A percentile compares a stretch with the other conserved stretches of the same genome.
Evolutionary conservation across 2,797 vertebrate genomes (phyloP).

Genomic region (Anguilla marmorata): DNA sequence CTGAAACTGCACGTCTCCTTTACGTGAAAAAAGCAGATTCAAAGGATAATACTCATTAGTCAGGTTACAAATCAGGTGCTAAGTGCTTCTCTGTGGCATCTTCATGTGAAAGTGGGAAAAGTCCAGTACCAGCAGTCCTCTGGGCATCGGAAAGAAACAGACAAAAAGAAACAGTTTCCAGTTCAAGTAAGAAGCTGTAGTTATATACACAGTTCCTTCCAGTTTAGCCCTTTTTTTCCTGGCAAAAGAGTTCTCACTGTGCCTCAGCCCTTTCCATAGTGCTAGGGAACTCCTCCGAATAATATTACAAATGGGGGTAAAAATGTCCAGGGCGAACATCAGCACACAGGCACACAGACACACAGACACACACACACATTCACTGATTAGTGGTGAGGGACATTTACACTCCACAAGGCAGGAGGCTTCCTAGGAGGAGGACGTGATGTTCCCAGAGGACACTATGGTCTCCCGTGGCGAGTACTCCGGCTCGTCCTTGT

Average conservation of each 20-base stretch:
- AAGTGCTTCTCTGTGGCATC: constrained; percentile 51
- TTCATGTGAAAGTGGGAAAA: constrained; percentile 21
- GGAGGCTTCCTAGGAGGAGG: constrained; percentile 69
- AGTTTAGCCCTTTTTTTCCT: constrained; percentile 30
- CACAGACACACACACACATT: constrained; percentile 34
- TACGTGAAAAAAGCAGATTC: constrained; percentile 15
- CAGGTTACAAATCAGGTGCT: constrained; percentile 43
- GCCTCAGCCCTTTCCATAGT: background rate
- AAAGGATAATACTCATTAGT: constrained; percentile 46
- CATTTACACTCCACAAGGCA: background rate
- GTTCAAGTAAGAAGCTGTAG: constrained; percentile 27
- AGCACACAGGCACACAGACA: background rate
- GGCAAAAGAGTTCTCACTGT: background rate
- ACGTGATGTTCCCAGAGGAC: constrained; percentile 84
- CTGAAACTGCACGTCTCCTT: constrained; percentile 23
- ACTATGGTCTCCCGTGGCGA: constrained; percentile 80
- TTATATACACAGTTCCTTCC: constrained; percentile 40
- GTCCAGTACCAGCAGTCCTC: constrained; percentile 39
- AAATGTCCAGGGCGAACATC: constrained; percentile 15
- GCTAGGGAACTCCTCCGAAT: constrained; percentile 10
- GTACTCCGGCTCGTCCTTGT: constrained; percentile 86
- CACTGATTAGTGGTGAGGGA: constrained; percentile 29
- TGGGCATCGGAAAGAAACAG: constrained; percentile 23
- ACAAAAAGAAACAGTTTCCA: constrained; percentile 29
- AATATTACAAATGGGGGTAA: background rate